Conservation (phyloP, 1,140 invertebrate species). For the Gonatopus flavifemur region DNA sequence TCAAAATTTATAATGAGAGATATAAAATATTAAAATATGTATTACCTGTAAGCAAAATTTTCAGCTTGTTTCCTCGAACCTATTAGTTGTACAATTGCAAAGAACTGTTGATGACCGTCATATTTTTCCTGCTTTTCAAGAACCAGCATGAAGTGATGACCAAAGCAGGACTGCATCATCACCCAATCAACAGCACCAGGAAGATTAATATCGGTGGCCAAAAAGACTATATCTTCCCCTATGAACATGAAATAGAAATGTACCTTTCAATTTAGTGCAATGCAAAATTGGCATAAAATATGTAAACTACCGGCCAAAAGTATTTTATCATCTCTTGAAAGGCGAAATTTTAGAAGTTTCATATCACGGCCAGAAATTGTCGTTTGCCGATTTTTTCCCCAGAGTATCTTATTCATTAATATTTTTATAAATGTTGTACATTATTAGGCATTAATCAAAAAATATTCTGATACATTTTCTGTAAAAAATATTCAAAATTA, state of each 20-base stretch:
- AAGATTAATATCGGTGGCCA: conserved; percentile 99
- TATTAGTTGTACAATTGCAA: conserved; percentile 99
- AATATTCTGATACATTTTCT: no score
- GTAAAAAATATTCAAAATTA: no score
- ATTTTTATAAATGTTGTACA: no score
- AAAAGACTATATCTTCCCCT: conserved; percentile 98
- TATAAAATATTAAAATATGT: neutral
- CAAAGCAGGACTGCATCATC: conserved; percentile 99
- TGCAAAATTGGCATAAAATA: no score
- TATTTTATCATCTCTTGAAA: neutral
- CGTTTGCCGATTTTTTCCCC: neutral
- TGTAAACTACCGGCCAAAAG: no score
- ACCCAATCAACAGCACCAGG: conserved; percentile 99
- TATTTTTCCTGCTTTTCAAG: conserved; percentile 99
- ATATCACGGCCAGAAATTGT: neutral
- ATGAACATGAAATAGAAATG: conserved; percentile 1
- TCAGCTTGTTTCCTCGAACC: conserved; percentile 98
- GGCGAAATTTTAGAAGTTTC: neutral
- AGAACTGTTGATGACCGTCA: conserved; percentile 98
- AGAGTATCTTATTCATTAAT: no score
- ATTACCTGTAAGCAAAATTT: conserved; percentile 94
- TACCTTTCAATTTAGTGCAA: no score
- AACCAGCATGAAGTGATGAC: conserved; percentile 98
- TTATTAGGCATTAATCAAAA: no score
- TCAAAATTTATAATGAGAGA: neutral